These are phyloP conservation scores for Muricea muricata DNA, from an alignment of 92 coral and sea anemone species.

Conservation along the genomic window DNA sequence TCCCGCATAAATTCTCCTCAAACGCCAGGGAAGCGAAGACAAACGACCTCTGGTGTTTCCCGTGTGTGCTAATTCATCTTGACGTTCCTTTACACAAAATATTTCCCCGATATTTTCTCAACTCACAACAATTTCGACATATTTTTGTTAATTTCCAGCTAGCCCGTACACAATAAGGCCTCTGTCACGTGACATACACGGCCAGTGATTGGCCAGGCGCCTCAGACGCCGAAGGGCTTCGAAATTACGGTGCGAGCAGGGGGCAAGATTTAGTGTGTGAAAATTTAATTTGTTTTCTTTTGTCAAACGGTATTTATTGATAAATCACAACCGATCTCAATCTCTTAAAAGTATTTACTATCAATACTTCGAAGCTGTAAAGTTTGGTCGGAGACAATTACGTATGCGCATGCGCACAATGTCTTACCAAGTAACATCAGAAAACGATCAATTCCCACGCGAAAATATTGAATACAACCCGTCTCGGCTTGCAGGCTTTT, in stretches of 20 bases:
- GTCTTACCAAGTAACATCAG: too few relatives aligned
- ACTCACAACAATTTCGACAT: slow-evolving; percentile 43
- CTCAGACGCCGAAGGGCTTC: not conserved
- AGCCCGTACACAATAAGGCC: slow-evolving; percentile 42
- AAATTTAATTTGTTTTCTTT: slow-evolving; percentile 14
- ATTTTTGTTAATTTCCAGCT: slow-evolving; percentile 49
- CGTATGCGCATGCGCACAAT: too few relatives aligned
- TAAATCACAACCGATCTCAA: not conserved
- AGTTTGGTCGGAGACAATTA: not conserved
- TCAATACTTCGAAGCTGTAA: not conserved
- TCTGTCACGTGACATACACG: slow-evolving; percentile 27
- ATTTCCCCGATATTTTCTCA: slow-evolving; percentile 5
- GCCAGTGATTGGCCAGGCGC: slow-evolving; percentile 27
- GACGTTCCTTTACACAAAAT: slow-evolving; percentile 37
- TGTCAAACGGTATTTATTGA: slow-evolving; percentile 3
- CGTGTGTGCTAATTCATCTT: not conserved
- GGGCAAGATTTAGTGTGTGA: slow-evolving; percentile 1
- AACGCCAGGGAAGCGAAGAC: not conserved
- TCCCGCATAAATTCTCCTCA: not conserved
- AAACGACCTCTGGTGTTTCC: not conserved
- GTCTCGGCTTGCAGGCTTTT: too few relatives aligned
- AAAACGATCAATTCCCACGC: too few relatives aligned
- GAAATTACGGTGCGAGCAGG: slow-evolving; percentile 10
- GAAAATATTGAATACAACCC: too few relatives aligned
- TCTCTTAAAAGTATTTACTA: not conserved